These are phyloP conservation scores for Cephalotes varians DNA, from an alignment of 2,888 invertebrate species.

Conservation along the genomic window DNA sequence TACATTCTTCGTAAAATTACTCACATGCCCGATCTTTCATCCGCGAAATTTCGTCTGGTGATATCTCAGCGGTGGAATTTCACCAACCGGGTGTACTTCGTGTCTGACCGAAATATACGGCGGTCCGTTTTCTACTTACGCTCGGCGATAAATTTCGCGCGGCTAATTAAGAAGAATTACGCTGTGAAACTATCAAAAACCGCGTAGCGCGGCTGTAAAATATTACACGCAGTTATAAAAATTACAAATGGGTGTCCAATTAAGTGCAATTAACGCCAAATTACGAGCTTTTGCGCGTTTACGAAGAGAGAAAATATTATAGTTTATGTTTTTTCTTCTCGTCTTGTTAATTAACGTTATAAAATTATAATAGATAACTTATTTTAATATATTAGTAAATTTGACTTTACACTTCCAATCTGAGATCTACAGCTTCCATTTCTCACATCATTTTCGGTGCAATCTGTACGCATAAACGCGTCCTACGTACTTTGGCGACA, in stretches of 20 bases:
- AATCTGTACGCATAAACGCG: conserved; percentile 24
- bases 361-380: not conserved
- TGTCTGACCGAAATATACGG: conserved; percentile 10
- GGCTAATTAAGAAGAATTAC: conserved; percentile 23
- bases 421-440: not conserved
- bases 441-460: not conserved
- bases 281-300: not conserved
- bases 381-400: not conserved
- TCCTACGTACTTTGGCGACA: conserved; percentile 42
- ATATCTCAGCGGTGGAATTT: conserved; percentile 16
- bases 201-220: not conserved
- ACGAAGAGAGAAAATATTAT: not conserved
- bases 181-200: not conserved
- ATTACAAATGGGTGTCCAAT: not conserved
- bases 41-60: conserved; percentile 27
- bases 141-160: conserved; percentile 31
- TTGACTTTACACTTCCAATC: not conserved
- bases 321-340: not conserved
- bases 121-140: conserved; percentile 22
- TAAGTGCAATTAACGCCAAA: conserved; percentile 4
- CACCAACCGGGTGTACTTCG: not conserved
- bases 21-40: conserved; percentile 36
- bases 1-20: conserved; percentile 49
- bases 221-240: not conserved
- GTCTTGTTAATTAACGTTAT: not conserved